Percentiles rank a stretch among this genome's conserved stretches.
These are phyloP conservation scores for Puntigrus tetrazona DNA, from an alignment of 2,113 vertebrate genomes.

Conservation along the genomic window DNA sequence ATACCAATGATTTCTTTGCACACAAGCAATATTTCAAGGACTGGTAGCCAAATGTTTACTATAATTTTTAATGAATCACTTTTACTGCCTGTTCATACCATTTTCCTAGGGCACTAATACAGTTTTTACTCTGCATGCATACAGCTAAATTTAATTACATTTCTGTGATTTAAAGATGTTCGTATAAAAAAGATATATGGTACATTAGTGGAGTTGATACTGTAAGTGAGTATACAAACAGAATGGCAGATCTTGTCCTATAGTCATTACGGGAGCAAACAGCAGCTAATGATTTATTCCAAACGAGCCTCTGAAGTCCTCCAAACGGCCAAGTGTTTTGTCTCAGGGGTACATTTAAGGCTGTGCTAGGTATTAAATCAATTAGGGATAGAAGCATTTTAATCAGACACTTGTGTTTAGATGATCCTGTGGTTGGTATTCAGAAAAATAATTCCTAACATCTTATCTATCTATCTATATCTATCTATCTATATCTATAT, in stretches of 20 bases:
- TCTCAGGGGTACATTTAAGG: slow-evolving; percentile 65
- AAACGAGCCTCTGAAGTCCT: slow-evolving; percentile 59
- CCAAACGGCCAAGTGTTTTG: slow-evolving; percentile 66
- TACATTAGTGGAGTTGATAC: background rate
- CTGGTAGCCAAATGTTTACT: background rate
- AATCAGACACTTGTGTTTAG: slow-evolving; percentile 68
- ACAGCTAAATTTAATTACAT: slow-evolving; percentile 12
- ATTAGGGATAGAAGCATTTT: slow-evolving; percentile 66
- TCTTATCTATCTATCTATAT: no score
- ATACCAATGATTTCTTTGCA: background rate
- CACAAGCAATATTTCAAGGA: background rate
- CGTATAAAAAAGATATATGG: slow-evolving; percentile 33
- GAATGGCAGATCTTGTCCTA: slow-evolving; percentile 20
- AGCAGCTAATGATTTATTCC: slow-evolving; percentile 74
- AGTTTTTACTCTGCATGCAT: slow-evolving; percentile 22
- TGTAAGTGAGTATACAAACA: slow-evolving; percentile 19
- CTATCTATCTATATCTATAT: no score
- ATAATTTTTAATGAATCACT: background rate
- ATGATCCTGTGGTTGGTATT: slow-evolving; percentile 59
- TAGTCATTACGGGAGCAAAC: slow-evolving; percentile 70
- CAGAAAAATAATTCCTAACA: background rate
- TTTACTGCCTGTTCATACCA: background rate
- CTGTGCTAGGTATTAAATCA: slow-evolving; percentile 64
- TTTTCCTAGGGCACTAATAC: background rate
- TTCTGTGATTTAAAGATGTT: slow-evolving; percentile 28